Percentiles rank a stretch among this genome's conserved stretches.
Conservation (phyloP, 2,797 vertebrate species). For the Delichon dasypus region DNA sequence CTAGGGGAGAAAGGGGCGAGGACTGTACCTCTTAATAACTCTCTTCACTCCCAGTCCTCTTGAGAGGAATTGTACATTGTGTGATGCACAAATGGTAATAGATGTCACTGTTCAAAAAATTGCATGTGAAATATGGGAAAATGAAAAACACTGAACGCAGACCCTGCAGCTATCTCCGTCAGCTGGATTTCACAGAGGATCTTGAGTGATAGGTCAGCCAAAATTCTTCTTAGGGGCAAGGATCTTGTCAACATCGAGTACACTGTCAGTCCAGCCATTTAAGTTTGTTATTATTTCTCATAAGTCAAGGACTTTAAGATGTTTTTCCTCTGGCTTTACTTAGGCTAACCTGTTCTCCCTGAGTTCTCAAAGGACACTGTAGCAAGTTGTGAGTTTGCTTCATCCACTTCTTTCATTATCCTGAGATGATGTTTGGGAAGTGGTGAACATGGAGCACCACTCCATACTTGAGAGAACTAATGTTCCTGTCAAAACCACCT, state of each 20-base stretch:
- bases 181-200: slow-evolving; percentile 28
- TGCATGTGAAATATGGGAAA: slow-evolving; percentile 24
- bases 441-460: not conserved
- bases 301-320: not conserved
- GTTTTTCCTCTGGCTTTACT: not conserved
- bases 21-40: not conserved
- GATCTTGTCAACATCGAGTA: not conserved
- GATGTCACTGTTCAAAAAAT: slow-evolving; percentile 30
- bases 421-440: not conserved
- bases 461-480: not conserved
- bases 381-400: not conserved
- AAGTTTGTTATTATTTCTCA: slow-evolving; percentile 12
- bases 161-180: slow-evolving; percentile 26
- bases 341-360: not conserved
- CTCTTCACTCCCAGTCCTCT: not conserved
- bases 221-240: slow-evolving; percentile 37
- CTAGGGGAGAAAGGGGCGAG: not conserved
- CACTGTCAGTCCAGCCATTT: not conserved
- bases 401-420: not conserved
- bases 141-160: slow-evolving; percentile 14
- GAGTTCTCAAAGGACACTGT: not conserved
- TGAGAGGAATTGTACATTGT: not conserved
- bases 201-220: slow-evolving; percentile 36
- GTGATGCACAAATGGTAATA: slow-evolving; percentile 2
- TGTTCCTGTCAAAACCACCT: not conserved